phyloP scores from a whole-genome alignment of 2,797 vertebrate species.

The Xerus rutilus region DNA sequence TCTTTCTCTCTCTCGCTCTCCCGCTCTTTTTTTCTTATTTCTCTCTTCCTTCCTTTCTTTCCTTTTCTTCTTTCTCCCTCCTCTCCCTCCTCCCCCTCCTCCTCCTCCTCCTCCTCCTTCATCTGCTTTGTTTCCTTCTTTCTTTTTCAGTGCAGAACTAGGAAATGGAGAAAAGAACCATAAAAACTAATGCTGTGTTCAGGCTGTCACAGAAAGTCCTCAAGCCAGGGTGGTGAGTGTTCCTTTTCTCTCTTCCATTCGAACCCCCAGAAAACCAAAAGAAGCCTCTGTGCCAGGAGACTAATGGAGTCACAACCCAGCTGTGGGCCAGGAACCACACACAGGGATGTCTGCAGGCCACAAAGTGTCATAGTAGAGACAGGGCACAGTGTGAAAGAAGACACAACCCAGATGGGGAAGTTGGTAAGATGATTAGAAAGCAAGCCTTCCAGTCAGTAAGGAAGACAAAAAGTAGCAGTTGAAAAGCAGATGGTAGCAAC shows the following conservation, averaged over 20 bases:
- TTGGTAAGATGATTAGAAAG: slow-evolving; percentile 52
- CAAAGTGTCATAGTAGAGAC: slow-evolving; percentile 36
- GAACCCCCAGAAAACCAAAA: neutral
- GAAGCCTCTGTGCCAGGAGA: neutral
- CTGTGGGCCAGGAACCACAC: slow-evolving; percentile 15
- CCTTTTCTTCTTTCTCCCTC: too few relatives aligned
- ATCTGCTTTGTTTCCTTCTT: neutral
- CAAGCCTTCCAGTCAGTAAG: neutral
- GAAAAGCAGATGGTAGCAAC: slow-evolving; percentile 39
- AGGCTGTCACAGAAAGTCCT: neutral
- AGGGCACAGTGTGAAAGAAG: neutral
- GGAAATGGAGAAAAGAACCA: slow-evolving; percentile 1
- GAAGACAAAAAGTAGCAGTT: neutral
- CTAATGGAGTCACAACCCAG: neutral
- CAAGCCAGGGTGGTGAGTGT: neutral
- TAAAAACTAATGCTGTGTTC: neutral
- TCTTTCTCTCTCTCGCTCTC: too few relatives aligned
- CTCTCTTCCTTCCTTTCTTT: too few relatives aligned
- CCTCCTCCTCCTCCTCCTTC: too few relatives aligned
- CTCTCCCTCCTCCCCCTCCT: too few relatives aligned
- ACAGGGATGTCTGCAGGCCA: slow-evolving; percentile 20
- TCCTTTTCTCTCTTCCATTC: neutral
- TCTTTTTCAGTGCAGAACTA: neutral
- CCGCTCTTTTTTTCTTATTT: too few relatives aligned
- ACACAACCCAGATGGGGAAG: slow-evolving; percentile 20